phyloP scores from a whole-genome alignment of 2,888 invertebrate genomes.

The Drosophila subquinaria region DNA sequence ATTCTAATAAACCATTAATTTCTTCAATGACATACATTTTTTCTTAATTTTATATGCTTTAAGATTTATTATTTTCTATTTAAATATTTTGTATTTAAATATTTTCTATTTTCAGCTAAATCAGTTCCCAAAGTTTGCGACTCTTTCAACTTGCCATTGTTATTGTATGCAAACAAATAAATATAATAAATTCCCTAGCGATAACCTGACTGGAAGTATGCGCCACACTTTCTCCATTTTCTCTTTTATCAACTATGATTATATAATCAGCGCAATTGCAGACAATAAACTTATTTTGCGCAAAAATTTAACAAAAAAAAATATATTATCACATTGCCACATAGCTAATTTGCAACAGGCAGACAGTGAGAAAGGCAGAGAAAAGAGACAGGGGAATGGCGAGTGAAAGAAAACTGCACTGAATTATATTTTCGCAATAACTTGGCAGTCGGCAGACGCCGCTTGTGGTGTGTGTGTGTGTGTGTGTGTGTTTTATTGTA shows the following conservation, averaged over 20 bases:
- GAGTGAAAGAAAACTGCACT: constrained; percentile 56
- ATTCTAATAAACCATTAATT: no score
- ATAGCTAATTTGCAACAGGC: constrained; percentile 65
- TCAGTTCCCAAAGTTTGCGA: no score
- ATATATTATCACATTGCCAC: constrained; percentile 73
- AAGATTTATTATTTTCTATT: no score
- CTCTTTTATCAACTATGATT: constrained; percentile 52
- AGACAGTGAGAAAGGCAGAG: constrained; percentile 17
- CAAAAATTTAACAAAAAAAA: constrained; percentile 57
- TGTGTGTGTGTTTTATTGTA: constrained; percentile 11
- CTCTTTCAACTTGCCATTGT: background rate
- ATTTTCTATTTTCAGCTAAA: no score
- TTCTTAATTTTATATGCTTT: no score
- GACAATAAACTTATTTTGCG: constrained; percentile 73
- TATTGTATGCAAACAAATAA: constrained; percentile 3
- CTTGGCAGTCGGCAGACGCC: constrained; percentile 55
- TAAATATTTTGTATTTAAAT: no score
- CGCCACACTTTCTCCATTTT: background rate
- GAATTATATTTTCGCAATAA: constrained; percentile 78
- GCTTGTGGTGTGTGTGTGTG: constrained; percentile 30
- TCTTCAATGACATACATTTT: no score
- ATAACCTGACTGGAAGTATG: constrained; percentile 9
- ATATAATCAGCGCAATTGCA: constrained; percentile 73
- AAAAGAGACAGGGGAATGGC: constrained; percentile 9
- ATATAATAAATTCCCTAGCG: constrained; percentile 15